A percentile compares a stretch with the other conserved stretches of the same genome.
phyloP scores from a whole-genome alignment of 2,797 vertebrate genomes.

The Florisuga fusca region DNA sequence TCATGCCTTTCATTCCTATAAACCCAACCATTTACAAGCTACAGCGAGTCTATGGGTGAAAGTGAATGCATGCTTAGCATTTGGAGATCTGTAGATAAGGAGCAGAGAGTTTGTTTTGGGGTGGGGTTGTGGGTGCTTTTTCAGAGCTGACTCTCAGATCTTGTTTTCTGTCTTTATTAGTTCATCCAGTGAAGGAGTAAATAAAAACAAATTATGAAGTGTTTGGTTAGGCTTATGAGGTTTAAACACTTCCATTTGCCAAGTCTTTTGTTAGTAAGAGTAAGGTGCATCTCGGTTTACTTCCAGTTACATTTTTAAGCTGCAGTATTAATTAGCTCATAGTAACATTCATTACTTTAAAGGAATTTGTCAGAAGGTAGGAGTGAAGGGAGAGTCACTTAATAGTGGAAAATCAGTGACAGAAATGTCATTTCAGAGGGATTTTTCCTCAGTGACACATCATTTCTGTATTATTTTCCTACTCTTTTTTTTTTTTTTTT shows the following conservation, averaged over 20 bases:
- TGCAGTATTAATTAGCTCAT: neutral
- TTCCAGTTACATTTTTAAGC: neutral
- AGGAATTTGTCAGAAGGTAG: neutral
- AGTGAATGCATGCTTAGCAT: neutral
- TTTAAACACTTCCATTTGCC: neutral
- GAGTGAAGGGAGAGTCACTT: neutral
- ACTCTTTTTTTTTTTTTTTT: neutral
- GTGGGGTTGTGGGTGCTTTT: accelerated
- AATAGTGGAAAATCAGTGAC: neutral
- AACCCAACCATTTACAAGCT: neutral
- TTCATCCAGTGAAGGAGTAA: neutral
- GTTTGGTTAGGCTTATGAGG: neutral
- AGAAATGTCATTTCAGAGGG: neutral
- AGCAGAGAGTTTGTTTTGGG: neutral
- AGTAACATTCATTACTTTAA: neutral
- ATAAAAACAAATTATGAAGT: neutral
- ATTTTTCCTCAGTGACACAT: neutral
- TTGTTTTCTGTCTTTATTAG: neutral
- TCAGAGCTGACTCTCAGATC: neutral
- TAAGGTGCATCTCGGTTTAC: neutral
- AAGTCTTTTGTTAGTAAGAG: neutral
- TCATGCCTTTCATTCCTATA: neutral
- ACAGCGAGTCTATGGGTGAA: neutral
- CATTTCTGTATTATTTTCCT: neutral
- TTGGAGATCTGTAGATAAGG: neutral